phyloP scores from a whole-genome alignment of 2,797 vertebrate genomes.

The Moxostoma hubbsi region DNA sequence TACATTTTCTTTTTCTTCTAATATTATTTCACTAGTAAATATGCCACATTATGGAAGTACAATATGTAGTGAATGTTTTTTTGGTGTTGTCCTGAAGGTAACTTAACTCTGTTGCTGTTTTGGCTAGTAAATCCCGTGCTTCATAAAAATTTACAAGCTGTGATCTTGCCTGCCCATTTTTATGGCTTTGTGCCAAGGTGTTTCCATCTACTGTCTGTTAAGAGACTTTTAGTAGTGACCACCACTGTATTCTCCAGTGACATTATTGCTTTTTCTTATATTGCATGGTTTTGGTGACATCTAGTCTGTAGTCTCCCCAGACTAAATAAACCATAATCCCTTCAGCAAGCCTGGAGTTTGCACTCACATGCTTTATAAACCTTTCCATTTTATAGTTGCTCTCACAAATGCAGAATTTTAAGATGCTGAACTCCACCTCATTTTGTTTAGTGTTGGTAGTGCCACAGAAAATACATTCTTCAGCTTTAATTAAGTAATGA shows the following conservation, averaged over 20 bases:
- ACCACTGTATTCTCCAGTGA: background rate
- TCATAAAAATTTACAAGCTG: slow-evolving; percentile 17
- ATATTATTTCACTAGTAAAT: no score
- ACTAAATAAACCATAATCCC: slow-evolving; percentile 77
- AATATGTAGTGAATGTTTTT: background rate
- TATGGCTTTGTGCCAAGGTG: background rate
- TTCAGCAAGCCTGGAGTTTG: slow-evolving; percentile 59
- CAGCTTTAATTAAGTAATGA: slow-evolving; percentile 6
- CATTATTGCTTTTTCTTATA: slow-evolving; percentile 12
- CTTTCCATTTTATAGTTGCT: slow-evolving; percentile 6
- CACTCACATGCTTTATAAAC: slow-evolving; percentile 16
- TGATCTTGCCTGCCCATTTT: slow-evolving; percentile 1
- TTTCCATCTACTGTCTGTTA: slow-evolving; percentile 7
- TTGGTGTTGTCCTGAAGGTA: background rate
- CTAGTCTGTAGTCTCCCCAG: slow-evolving; percentile 62
- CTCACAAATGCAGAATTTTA: background rate
- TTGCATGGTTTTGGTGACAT: slow-evolving; percentile 5
- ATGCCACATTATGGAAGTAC: no score
- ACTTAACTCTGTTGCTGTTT: background rate
- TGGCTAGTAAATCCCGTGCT: background rate
- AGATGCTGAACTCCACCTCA: slow-evolving; percentile 2
- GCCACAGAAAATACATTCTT: no score
- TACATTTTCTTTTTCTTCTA: no score
- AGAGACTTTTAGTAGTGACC: background rate
- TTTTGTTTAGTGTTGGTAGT: background rate